Conservation (phyloP, 2,888 invertebrate species). For the Adelognathus sp. region DNA sequence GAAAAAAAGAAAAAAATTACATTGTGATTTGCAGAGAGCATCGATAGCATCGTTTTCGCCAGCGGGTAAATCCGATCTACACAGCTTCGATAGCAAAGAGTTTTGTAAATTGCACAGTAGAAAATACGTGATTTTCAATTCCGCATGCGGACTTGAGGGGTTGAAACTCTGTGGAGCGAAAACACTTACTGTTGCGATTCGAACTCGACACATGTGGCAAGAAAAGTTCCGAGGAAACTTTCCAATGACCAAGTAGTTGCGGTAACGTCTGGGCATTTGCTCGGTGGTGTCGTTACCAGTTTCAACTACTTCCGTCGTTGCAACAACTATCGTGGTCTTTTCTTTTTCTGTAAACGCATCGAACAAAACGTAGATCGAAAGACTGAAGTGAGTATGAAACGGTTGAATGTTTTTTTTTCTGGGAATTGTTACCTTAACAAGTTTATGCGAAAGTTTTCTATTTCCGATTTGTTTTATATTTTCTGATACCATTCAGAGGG, state of each 20-base stretch:
- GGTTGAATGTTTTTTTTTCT: too few relatives aligned
- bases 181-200: background rate
- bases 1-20: background rate
- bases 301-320: constrained; percentile 22
- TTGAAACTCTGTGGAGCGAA: background rate
- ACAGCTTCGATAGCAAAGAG: background rate
- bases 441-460: too few relatives aligned
- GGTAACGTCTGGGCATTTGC: constrained; percentile 6
- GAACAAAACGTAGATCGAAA: background rate
- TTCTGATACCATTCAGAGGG: too few relatives aligned
- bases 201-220: background rate
- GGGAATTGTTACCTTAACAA: too few relatives aligned
- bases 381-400: background rate
- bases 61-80: background rate
- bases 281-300: background rate
- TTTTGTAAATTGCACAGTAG: background rate
- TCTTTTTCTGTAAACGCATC: background rate
- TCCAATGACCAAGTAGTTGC: constrained; percentile 7
- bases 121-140: background rate
- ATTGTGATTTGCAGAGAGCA: constrained; percentile 13
- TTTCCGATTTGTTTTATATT: too few relatives aligned
- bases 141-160: background rate
- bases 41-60: constrained; percentile 10
- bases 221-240: constrained; percentile 29
- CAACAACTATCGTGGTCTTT: background rate